phyloP scores from a whole-genome alignment of 2,113 vertebrate species.

The Phylloscopus trochilus region DNA sequence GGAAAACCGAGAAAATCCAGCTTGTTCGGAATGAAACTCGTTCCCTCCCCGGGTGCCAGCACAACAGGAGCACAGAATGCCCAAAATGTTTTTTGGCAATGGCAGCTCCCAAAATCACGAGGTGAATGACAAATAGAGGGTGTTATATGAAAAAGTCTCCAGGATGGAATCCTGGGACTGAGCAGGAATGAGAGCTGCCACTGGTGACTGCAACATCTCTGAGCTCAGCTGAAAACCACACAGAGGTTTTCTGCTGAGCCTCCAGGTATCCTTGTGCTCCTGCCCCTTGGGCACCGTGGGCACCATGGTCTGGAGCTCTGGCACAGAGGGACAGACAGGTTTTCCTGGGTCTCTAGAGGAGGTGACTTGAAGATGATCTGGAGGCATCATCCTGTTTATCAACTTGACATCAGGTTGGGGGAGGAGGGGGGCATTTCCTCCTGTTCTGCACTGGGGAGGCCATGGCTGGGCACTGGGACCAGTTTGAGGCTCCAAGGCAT shows the following conservation, averaged over 20 bases:
- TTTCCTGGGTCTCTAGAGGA: neutral
- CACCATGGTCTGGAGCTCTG: rapidly evolving
- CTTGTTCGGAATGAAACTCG: neutral
- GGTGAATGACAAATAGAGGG: neutral
- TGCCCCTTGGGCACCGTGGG: neutral
- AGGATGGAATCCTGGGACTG: neutral
- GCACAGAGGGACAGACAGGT: neutral
- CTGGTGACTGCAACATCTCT: neutral
- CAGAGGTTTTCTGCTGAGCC: neutral
- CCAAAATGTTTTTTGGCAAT: neutral
- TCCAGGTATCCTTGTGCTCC: neutral
- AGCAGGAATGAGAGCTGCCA: neutral
- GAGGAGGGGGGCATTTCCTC: no score
- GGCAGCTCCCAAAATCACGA: neutral
- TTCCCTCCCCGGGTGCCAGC: neutral
- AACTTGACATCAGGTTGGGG: neutral
- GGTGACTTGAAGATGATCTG: neutral
- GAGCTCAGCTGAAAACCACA: neutral
- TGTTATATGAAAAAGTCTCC: neutral
- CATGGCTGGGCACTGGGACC: neutral
- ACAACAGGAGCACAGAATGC: neutral
- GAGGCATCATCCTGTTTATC: neutral
- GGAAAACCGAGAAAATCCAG: neutral
- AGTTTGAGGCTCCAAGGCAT: neutral
- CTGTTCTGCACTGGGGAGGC: neutral